These are phyloP conservation scores for Torymus aiolomorphi DNA, from an alignment of 2,888 invertebrate species.

Conservation along the genomic window DNA sequence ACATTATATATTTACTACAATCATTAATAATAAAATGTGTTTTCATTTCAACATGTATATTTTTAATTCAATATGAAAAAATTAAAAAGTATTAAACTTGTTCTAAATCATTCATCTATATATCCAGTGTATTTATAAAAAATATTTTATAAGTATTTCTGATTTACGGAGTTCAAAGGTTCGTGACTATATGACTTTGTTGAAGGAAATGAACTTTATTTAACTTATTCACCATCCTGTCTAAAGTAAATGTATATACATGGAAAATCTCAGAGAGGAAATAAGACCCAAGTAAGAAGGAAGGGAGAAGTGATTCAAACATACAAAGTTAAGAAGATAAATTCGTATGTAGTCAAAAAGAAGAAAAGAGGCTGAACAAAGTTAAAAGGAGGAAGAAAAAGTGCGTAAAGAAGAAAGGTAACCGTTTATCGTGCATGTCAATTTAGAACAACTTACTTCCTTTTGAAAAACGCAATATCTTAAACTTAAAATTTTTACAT, in stretches of 20 bases:
- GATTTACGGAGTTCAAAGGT: neutral
- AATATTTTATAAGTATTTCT: neutral
- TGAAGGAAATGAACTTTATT: neutral
- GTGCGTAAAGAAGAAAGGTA: neutral
- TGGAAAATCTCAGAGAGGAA: constrained; percentile 8
- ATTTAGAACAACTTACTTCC: neutral
- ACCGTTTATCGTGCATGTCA: constrained; percentile 4
- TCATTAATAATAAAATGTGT: too few relatives aligned
- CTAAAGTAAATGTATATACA: constrained; percentile 2
- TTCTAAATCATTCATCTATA: constrained; percentile 19
- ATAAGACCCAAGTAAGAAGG: too few relatives aligned
- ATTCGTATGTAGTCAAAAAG: neutral
- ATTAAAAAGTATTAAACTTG: neutral
- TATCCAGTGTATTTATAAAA: neutral
- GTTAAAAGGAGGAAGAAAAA: neutral
- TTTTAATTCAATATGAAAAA: neutral
- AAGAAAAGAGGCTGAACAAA: constrained; percentile 4
- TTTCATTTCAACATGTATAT: too few relatives aligned
- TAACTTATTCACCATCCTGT: constrained; percentile 10
- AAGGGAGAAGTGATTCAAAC: constrained; percentile 7
- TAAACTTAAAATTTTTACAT: too few relatives aligned
- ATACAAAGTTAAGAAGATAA: constrained; percentile 16
- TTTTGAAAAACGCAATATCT: neutral
- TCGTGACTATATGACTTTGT: neutral
- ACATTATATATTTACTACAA: neutral